Conservation (phyloP, 2,888 invertebrate genomes). For the Heliconius ismenius region DNA sequence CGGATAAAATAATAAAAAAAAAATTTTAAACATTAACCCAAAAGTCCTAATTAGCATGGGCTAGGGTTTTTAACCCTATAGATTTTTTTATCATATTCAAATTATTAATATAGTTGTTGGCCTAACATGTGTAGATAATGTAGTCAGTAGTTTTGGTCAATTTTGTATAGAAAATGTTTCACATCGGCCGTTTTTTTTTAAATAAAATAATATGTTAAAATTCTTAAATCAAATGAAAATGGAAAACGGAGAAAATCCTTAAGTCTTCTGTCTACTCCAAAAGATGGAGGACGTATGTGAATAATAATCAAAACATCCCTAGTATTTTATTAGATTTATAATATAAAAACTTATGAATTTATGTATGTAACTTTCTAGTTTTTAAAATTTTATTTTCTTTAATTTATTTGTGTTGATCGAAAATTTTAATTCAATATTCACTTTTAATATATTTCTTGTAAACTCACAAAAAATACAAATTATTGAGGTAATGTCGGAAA, state of each 20-base stretch:
- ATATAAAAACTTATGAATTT: not conserved
- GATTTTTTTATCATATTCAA: not conserved
- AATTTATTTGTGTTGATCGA: not conserved
- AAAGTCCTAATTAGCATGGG: no score
- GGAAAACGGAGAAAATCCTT: not conserved
- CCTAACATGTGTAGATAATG: conserved; percentile 15
- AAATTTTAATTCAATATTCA: not conserved
- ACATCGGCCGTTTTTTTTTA: not conserved
- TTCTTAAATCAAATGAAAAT: not conserved
- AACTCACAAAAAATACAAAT: not conserved
- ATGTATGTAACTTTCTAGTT: not conserved
- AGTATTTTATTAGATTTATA: not conserved
- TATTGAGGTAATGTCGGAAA: not conserved
- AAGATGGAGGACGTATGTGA: not conserved
- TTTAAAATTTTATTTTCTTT: not conserved
- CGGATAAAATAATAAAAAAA: no score
- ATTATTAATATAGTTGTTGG: conserved; percentile 4
- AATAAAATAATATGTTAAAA: not conserved
- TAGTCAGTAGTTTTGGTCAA: not conserved
- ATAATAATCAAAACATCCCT: not conserved
- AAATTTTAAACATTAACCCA: no score
- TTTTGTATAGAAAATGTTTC: conserved; percentile 8
- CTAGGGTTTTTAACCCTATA: no score
- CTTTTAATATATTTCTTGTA: not conserved
- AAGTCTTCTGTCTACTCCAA: not conserved